Percentiles rank a stretch among this genome's conserved stretches.
Conservation (phyloP, 1,140 invertebrate genomes). For the Polyergus mexicanus region DNA sequence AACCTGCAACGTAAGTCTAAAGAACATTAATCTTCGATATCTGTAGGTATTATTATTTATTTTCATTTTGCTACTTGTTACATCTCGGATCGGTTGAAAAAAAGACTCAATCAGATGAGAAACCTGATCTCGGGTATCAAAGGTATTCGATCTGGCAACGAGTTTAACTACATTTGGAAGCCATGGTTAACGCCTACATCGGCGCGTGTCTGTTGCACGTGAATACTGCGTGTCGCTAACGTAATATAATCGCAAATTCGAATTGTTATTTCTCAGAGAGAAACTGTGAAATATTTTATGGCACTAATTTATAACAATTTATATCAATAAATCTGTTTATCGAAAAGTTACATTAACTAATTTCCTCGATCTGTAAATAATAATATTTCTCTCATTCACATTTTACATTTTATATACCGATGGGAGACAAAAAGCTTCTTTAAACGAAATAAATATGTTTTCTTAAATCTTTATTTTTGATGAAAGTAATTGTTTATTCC, state of each 20-base stretch:
- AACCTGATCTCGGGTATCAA: conserved; percentile 25
- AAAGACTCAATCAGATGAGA: conserved; percentile 2
- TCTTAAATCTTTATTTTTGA: no score
- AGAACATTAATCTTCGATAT: conserved; percentile 3
- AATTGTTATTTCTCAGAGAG: conserved; percentile 19
- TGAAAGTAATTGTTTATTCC: no score
- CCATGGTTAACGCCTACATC: conserved; percentile 75
- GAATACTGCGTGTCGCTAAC: conserved; percentile 28
- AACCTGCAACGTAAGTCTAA: conserved; percentile 83
- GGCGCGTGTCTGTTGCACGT: conserved; percentile 42
- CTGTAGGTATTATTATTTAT: not conserved
- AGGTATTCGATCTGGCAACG: conserved; percentile 28
- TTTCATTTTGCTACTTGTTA: not conserved
- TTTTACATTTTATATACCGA: not conserved
- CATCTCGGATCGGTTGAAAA: not conserved
- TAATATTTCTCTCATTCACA: not conserved
- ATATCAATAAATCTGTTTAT: conserved; percentile 1
- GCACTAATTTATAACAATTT: conserved; percentile 10
- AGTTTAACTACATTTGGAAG: conserved; percentile 53
- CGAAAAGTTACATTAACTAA: not conserved
- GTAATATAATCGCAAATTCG: conserved; percentile 32
- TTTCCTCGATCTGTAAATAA: not conserved
- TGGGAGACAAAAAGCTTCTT: no score
- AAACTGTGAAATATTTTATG: not conserved
- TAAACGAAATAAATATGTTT: no score